phyloP scores from a whole-genome alignment of 2,113 vertebrate species.

The Cromileptes altivelis region DNA sequence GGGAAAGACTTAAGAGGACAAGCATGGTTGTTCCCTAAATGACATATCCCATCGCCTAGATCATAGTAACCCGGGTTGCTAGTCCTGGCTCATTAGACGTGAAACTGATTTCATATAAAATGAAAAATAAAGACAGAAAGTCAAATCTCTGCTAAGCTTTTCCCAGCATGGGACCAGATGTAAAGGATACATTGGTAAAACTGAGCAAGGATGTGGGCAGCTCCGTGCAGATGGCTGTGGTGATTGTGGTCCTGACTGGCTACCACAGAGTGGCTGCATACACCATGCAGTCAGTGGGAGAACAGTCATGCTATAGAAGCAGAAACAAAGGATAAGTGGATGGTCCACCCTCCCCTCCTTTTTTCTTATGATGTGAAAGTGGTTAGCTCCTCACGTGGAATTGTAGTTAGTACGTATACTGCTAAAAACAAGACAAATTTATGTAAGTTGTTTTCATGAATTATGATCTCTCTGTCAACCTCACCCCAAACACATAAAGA shows the following conservation, averaged over 20 bases:
- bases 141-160: slow-evolving; percentile 7
- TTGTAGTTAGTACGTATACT: neutral
- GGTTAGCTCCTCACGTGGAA: neutral
- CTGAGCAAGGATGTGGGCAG: slow-evolving; percentile 56
- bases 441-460: slow-evolving; percentile 8
- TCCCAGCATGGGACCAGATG: slow-evolving; percentile 32
- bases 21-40: slow-evolving; percentile 13
- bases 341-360: neutral
- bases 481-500: slow-evolving; percentile 2
- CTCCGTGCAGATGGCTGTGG: slow-evolving; percentile 48
- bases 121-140: neutral
- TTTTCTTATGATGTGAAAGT: neutral
- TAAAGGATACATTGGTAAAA: neutral
- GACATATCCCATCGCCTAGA: neutral
- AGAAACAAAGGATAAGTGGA: slow-evolving; percentile 22
- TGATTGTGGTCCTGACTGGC: slow-evolving; percentile 32
- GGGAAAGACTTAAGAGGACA: slow-evolving; percentile 4
- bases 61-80: neutral
- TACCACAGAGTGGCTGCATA: slow-evolving; percentile 35
- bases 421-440: neutral
- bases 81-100: slow-evolving; percentile 19
- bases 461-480: neutral
- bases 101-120: slow-evolving; percentile 7
- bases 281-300: slow-evolving; percentile 11
- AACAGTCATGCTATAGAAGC: neutral